Evolutionary conservation across 2,888 invertebrate species (phyloP), one percentile per base, ranked within the genome.

Genomic region (Crioceris asparagi): DNA sequence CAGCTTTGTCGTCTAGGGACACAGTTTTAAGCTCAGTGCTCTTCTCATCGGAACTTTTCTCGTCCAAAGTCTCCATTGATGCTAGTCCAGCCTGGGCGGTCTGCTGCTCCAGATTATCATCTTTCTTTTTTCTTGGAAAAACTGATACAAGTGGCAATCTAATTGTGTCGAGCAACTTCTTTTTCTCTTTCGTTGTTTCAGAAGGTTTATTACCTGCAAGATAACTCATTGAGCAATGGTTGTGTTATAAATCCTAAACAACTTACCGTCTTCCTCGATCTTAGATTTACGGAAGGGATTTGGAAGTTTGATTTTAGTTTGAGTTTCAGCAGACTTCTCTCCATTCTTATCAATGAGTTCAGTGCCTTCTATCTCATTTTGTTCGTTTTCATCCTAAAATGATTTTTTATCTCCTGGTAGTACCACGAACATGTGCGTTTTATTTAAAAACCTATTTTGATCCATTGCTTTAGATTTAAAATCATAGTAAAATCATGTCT

Each of bases 51-150:
- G 75, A 70, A 12, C 70, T 62, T 47, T 78, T 77, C 50, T 85
- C 85, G 55, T 83, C 85, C 29, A 85, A 65, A 1, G 85, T 85
- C 61, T 86, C 86, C 73, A 82, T 79, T 4, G 85, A 85, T 1
- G 86, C 85, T 34, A 86, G 67, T 14, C 82, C 78, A 4, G 82
- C 83, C 56, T 75, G 74, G 4, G 53, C 69, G 63, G 44, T 45
- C 35, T 52, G 69, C 36, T 50, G 55, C 53, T 65, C 51, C 44
- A 60, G 39, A 54, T 56, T 56, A 53, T 63, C 43, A 46, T 57
- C 61, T 37, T 64, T 60, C 47, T 62, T 65, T 52, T 66, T 56
- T 26, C 54, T 48, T 53, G 76, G 73, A 41, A 69, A 67, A 17
- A 70, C 68, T 7, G 68, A 67, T 17, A 72, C 75, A 44, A 77